Evolutionary conservation across 2,888 invertebrate species (phyloP), one percentile per base, ranked within the genome.

Genomic region (Camptogramma bilineatum): DNA sequence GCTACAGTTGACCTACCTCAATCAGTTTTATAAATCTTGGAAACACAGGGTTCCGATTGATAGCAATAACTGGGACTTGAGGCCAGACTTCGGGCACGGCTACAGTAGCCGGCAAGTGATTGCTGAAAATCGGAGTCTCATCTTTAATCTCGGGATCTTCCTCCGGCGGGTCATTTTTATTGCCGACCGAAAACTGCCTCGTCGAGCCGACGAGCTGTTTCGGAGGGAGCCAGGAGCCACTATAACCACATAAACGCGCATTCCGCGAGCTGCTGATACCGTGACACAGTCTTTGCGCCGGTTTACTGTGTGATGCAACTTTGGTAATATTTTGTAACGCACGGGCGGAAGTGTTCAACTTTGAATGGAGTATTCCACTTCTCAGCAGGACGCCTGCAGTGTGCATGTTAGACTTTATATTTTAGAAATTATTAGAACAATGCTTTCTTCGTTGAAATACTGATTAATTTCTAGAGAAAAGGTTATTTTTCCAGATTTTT

Each of bases 11-110:
- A 67, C 70, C 66, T 73, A 98, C 97, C 94, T 99, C 99, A 69
- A 99, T 96, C 73, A 99, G 95, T 93, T 99, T 99, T 75, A 99
- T 98, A 87, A 99, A 99, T 75, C 98, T 95, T 18, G 99, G 99
- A 92, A 99, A 99, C 0, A 99, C 97, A 4, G 99, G 99, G 93
- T 99, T 98, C 74, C 98, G 95, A 79, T 95, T 96, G 70, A 99
- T 97, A 0, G 99, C 98, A 73, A 99, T 96, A 8, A 99, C 96
- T 2, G 99, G 99, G 18, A 99, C 96, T 84, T 97, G 96, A 0
- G 99, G 99, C 97, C 98, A 99, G 9, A 97, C 96, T 85, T 99
- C 99, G 0, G 99, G 99, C 28, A 99, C 97, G 16, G 97, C 97
- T 52, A 98, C 97, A 0, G 98, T 97, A 0, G 98, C 98, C 52